phyloP scores from a whole-genome alignment of 92 coral and sea anemone species.

The Umimayanthus chanpuru region DNA sequence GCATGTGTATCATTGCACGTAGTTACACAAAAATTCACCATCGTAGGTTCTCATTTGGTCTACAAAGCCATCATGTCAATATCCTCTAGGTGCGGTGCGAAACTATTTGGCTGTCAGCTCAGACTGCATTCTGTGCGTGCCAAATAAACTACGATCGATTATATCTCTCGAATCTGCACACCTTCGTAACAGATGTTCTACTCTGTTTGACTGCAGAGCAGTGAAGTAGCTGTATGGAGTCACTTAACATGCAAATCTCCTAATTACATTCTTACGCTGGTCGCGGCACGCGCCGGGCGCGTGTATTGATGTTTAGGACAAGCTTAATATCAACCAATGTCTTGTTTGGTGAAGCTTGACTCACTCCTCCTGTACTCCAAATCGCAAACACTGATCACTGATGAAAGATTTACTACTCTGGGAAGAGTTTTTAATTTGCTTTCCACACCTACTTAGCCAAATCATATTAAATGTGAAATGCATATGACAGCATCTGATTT shows the following conservation, averaged over 20 bases:
- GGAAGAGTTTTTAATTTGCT: slow-evolving; percentile 28
- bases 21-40: not conserved
- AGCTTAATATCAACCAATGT: not conserved
- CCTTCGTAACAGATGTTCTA: slow-evolving; percentile 22
- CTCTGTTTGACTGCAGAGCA: slow-evolving; percentile 18
- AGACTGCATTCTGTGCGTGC: not conserved
- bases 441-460: slow-evolving; percentile 28
- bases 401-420: slow-evolving; percentile 8
- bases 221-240: slow-evolving; percentile 13
- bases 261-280: slow-evolving; percentile 30
- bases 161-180: slow-evolving; percentile 15
- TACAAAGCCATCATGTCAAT: not conserved
- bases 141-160: slow-evolving; percentile 1
- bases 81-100: not conserved
- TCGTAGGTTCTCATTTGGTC: not conserved
- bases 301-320: slow-evolving; percentile 22
- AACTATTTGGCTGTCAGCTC: not conserved
- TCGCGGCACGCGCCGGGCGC: slow-evolving; percentile 37
- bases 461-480: not conserved
- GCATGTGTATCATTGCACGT: not conserved
- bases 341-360: slow-evolving; percentile 19
- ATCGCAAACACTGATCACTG: slow-evolving; percentile 25
- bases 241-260: slow-evolving; percentile 40
- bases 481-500: not conserved
- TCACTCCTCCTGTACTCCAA: not conserved